Conservation (phyloP, 2,113 vertebrate species). For the Numenius arquata region DNA sequence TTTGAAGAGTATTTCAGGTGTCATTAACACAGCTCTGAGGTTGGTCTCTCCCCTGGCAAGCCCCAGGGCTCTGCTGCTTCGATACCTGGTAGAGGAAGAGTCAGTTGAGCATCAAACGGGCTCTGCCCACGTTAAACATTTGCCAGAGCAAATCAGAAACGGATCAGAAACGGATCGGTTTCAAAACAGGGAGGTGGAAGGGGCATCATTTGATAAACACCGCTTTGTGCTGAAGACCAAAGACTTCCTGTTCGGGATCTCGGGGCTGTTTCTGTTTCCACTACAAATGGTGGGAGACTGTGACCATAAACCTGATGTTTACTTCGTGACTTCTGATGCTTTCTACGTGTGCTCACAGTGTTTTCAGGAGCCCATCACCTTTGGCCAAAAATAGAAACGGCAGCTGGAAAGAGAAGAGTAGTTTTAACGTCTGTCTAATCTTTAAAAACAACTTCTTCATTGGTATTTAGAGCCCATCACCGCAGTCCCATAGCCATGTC, state of each 20-base stretch:
- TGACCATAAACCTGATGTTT: slow-evolving; percentile 4
- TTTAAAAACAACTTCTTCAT: not conserved
- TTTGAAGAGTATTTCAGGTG: not conserved
- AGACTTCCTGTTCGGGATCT: slow-evolving; percentile 29
- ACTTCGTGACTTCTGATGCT: not conserved
- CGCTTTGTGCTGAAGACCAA: not conserved
- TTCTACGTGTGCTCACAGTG: not conserved
- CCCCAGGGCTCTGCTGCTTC: not conserved
- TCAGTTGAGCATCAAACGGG: not conserved
- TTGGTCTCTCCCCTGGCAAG: not conserved
- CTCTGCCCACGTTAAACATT: not conserved
- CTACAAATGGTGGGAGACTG: not conserved
- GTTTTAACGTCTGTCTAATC: not conserved
- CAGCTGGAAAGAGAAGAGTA: not conserved
- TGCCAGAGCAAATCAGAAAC: too few relatives aligned
- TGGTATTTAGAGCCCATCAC: not conserved
- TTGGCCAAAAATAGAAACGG: not conserved
- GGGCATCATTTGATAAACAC: not conserved
- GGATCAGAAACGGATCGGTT: not conserved
- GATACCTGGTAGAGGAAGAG: not conserved
- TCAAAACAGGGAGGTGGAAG: slow-evolving; percentile 14
- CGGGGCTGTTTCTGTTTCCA: not conserved
- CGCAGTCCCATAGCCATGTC: not conserved
- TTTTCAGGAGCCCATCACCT: not conserved
- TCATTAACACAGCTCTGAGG: not conserved